Evolutionary conservation across 2,888 invertebrate species (phyloP).

Genomic region (Leptopilina myrica): DNA sequence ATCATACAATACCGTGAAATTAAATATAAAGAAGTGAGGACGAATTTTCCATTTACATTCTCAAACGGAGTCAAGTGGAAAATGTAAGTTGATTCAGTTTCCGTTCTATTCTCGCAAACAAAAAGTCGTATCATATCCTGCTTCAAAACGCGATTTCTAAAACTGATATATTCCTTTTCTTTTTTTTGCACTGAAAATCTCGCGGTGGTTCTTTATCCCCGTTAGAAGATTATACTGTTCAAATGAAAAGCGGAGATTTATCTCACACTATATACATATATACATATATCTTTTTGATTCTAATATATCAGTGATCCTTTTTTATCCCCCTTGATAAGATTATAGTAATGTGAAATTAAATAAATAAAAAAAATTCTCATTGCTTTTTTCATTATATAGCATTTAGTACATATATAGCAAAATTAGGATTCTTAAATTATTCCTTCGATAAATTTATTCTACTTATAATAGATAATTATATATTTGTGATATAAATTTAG

Average conservation of each 20-base stretch:
- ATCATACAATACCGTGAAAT: not conserved
- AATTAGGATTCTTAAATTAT: too few relatives aligned
- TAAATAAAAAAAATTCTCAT: too few relatives aligned
- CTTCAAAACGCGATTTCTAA: not conserved
- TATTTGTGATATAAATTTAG: too few relatives aligned
- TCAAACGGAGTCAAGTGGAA: constrained; percentile 1
- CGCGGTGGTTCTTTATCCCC: not conserved
- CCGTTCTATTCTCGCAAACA: constrained; percentile 8
- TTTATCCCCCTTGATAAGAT: not conserved
- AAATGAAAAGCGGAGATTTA: not conserved
- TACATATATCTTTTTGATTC: too few relatives aligned
- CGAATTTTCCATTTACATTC: constrained; percentile 5
- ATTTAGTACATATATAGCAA: too few relatives aligned
- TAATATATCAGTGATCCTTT: not conserved
- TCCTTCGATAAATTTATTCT: too few relatives aligned
- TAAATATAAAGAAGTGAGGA: not conserved
- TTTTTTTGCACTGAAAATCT: not conserved
- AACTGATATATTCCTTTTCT: not conserved
- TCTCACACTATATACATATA: not conserved
- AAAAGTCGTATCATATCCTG: constrained; percentile 19
- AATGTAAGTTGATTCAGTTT: constrained; percentile 29
- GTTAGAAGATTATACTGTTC: not conserved
- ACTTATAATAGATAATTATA: too few relatives aligned
- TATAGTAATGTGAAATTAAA: too few relatives aligned
- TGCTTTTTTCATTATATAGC: too few relatives aligned